Evolutionary conservation across 2,888 invertebrate species (phyloP), one percentile per base, ranked within the genome.

Genomic region (Diarsia dahlii): DNA sequence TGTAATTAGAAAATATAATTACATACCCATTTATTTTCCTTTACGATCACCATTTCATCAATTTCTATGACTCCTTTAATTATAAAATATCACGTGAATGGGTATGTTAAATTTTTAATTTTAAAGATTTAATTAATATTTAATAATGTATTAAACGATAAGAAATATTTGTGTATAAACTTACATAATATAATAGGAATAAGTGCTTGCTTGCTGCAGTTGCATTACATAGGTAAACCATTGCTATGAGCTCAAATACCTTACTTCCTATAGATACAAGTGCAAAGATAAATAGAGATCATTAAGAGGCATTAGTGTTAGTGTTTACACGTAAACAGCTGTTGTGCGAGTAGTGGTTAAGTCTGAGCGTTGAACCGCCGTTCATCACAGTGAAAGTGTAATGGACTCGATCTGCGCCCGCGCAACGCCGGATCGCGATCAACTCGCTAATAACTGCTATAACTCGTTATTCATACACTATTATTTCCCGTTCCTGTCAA

Each of bases 281-380:
- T 28, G 20, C 45, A 20, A 52, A 58, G 58, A 78, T 78, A 79
- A 46, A 64, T 78, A 62, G 52, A 50, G 66, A 60, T 56, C 52
- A 73, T 56, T 48, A 70, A 52, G 72, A 65, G 20, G 34, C 69
- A 64, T 62, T 78, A 62, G 71, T 80, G 64, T 52, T 69, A 52
- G 62, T 80, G 71, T 82, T 80, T 77, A 84, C 74, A 54, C 34
- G 66, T 71, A 69, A 88, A 84, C 87, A 86, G 87, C 84, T 88
- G 85, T 84, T 75, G 71, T 64, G 76, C 75, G 48, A 80, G 87
- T 84, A 84, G 89, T 82, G 84, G 87, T 88, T 89, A 89, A 84
- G 78, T 81, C 86, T 91, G 92, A 90, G 87, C 92, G 84, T 91
- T 91, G 92, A 92, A 92, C 91, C 63, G 79, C 70, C 69, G 84